A percentile compares a stretch with the other conserved stretches of the same genome.
These are phyloP conservation scores for Papilio helenus DNA, from an alignment of 1,140 invertebrate genomes.

Conservation along the genomic window DNA sequence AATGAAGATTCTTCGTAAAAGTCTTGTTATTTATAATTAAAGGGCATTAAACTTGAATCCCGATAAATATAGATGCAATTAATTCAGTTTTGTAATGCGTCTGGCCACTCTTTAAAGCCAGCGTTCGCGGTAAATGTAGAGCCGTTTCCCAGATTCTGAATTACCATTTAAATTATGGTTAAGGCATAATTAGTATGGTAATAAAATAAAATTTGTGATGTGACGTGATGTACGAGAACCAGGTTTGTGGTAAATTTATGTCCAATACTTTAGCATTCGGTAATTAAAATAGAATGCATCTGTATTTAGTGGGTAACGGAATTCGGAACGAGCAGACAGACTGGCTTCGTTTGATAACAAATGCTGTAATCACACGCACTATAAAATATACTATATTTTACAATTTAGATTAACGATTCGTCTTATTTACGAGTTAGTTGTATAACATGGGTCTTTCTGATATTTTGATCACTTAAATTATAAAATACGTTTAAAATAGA, in stretches of 20 bases:
- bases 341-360: conserved; percentile 14
- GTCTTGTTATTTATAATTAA: not conserved
- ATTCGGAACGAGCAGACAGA: conserved; percentile 7
- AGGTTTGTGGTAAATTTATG: conserved; percentile 37
- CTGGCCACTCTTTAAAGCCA: conserved; percentile 43
- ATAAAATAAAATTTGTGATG: conserved; percentile 39
- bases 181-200: conserved; percentile 39
- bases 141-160: conserved; percentile 38
- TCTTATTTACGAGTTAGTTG: conserved; percentile 23
- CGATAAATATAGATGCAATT: conserved; percentile 45
- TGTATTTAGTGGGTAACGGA: conserved; percentile 30
- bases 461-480: not conserved
- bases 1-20: no score
- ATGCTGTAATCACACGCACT: not conserved
- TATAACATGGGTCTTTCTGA: not conserved
- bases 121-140: conserved; percentile 41
- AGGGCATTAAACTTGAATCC: conserved; percentile 40
- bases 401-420: conserved; percentile 8
- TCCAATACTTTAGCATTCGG: conserved; percentile 31
- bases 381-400: conserved; percentile 5
- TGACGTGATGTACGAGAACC: conserved; percentile 33
- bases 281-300: conserved; percentile 39
- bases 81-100: conserved; percentile 45
- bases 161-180: conserved; percentile 39
- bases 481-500: not conserved